These are phyloP conservation scores for Vanacampus margaritifer DNA, from an alignment of 2,113 vertebrate species.

Conservation along the genomic window DNA sequence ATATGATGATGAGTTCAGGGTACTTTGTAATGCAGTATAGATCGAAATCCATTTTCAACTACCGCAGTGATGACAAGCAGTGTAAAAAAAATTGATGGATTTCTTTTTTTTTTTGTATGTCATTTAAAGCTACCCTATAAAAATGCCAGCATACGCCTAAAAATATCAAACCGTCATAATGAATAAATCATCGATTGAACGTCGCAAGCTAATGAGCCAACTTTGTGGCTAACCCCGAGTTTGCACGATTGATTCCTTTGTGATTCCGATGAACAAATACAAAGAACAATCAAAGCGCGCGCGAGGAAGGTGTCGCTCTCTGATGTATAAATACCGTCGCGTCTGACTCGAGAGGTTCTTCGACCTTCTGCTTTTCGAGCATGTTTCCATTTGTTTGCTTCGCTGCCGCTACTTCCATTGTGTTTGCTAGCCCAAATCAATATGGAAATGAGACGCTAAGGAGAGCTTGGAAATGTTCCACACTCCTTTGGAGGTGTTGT, in stretches of 20 bases:
- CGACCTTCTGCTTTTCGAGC: constrained; percentile 2
- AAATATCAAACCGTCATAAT: not conserved
- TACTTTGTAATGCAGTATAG: not conserved
- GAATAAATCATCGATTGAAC: not conserved
- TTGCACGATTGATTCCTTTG: not conserved
- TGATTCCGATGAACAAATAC: not conserved
- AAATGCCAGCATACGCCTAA: not conserved
- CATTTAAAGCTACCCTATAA: too few relatives aligned
- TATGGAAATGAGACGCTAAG: constrained; percentile 11
- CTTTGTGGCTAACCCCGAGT: not conserved
- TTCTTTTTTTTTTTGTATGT: not conserved
- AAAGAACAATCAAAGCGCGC: not conserved
- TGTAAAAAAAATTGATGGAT: not conserved
- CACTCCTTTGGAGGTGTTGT: too few relatives aligned
- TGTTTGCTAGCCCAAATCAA: constrained; percentile 5
- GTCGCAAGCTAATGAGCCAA: not conserved
- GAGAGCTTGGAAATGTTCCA: constrained; percentile 8
- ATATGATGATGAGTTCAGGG: not conserved
- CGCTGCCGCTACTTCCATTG: constrained; percentile 6
- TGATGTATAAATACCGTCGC: constrained; percentile 43
- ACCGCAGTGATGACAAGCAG: too few relatives aligned
- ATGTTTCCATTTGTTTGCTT: constrained; percentile 7
- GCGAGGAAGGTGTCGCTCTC: constrained; percentile 3
- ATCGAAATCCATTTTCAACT: not conserved
- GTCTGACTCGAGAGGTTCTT: constrained; percentile 17